Base-by-base conservation (phyloP, 2,888 invertebrate genomes). In the Selenia dentaria region DNA sequence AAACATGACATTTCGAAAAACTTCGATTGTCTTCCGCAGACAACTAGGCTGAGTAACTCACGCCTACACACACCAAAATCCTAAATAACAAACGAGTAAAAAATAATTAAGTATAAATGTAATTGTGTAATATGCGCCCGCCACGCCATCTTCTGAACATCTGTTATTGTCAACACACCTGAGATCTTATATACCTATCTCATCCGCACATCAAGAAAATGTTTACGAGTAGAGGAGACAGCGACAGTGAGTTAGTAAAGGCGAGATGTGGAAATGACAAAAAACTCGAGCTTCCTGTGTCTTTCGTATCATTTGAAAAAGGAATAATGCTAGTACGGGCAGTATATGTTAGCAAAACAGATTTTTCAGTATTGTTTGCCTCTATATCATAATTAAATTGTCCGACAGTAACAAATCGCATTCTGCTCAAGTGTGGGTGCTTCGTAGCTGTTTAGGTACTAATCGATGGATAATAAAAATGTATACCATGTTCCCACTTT, bases 101-200 rank as follows among this genome's bases (percentile, higher is more conserved):
- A 83, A 64, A 87, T 83, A 88, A 88, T 90, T 86, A 90, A 88
- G 88, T 83, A 84, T 79, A 83, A 83, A 84, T 73, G 82, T 88
- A 90, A 90, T 90, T 86, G 88, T 88, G 83, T 89, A 88, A 86
- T 87, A 82, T 80, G 40, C 41, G 41, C 36, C 41, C 13, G 35
- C 77, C 79, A 71, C 70, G 66, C 74, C 69, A 40, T 42, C 75
- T 70, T 74, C 64, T 67, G 77, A 86, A 90, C 89, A 90, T 89
- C 88, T 90, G 90, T 89, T 88, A 83, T 79, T 85, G 88, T 87
- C 85, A 85, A 84, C 87, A 87, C 88, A 90, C 89, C 89, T 90
- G 88, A 88, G 83, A 74, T 70, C 58, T 60, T 64, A 36, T 68
- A 47, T 54, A 25, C 33, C 73, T 55, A 38, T 79, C 81, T 63